Evolutionary conservation across 2,113 vertebrate genomes (phyloP).

Genomic region (Seriola aureovittata): DNA sequence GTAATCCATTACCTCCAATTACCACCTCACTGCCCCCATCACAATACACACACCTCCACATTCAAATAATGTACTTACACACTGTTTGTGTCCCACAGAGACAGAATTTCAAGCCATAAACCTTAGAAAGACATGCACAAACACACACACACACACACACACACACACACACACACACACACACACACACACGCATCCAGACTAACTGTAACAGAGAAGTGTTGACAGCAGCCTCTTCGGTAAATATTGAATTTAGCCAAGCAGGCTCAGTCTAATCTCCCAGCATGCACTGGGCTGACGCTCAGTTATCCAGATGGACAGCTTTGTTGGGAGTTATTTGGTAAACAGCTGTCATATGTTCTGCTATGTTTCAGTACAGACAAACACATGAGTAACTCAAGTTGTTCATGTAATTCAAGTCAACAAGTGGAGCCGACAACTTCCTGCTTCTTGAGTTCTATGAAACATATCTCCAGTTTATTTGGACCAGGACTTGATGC

Average conservation of each 20-base stretch:
- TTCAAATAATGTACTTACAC: constrained; percentile 8
- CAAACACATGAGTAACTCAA: constrained; percentile 53
- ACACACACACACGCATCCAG: constrained; percentile 2
- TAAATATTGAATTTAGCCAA: constrained; percentile 77
- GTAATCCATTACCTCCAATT: constrained; percentile 39
- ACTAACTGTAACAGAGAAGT: constrained; percentile 59
- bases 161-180: constrained; percentile 17
- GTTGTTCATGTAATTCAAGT: constrained; percentile 1
- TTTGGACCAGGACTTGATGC: not conserved
- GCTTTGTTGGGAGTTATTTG: constrained; percentile 72
- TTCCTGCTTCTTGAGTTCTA: constrained; percentile 1
- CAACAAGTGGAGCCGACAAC: constrained; percentile 24
- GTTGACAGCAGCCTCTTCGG: constrained; percentile 71
- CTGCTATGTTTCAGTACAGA: constrained; percentile 70
- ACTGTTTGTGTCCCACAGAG: not conserved
- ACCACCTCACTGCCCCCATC: not conserved
- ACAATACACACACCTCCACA: not conserved
- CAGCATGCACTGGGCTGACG: constrained; percentile 72
- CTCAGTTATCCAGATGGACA: constrained; percentile 73
- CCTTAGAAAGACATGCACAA: not conserved
- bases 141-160: not conserved
- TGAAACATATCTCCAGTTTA: not conserved
- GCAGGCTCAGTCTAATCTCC: constrained; percentile 73
- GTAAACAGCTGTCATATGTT: constrained; percentile 81
- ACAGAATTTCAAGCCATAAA: not conserved